phyloP scores from a whole-genome alignment of 2,888 invertebrate species.

The Agriopis marginaria region DNA sequence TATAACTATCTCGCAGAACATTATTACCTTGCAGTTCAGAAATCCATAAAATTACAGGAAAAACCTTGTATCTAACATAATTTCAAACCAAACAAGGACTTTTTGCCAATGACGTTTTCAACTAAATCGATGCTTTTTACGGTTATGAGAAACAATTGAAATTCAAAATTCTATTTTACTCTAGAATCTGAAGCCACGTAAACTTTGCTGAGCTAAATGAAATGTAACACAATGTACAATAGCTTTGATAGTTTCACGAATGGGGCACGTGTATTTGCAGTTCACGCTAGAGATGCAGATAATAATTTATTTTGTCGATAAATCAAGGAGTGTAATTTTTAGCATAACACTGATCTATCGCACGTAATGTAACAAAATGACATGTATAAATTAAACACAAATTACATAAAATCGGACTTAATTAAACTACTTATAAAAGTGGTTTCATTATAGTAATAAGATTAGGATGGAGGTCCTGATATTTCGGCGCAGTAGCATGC shows the following conservation, averaged over 20 bases:
- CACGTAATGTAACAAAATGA: too few relatives aligned
- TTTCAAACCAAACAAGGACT: neutral
- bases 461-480: too few relatives aligned
- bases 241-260: conserved; percentile 39
- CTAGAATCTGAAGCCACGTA: neutral
- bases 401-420: too few relatives aligned
- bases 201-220: conserved; percentile 9
- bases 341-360: too few relatives aligned
- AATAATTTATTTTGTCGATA: neutral
- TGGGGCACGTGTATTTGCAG: conserved; percentile 37
- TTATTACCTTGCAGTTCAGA: neutral
- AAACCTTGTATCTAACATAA: neutral
- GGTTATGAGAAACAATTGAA: neutral
- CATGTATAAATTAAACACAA: too few relatives aligned
- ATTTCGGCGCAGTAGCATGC: too few relatives aligned
- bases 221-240: conserved; percentile 40
- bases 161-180: neutral
- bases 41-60: neutral
- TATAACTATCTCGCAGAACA: too few relatives aligned
- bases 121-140: too few relatives aligned
- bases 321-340: neutral
- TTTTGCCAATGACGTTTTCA: neutral
- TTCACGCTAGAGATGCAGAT: conserved; percentile 19
- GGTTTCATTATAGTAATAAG: too few relatives aligned
- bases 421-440: too few relatives aligned